phyloP scores from a whole-genome alignment of 2,113 vertebrate genomes.

The Melierax canorus region DNA sequence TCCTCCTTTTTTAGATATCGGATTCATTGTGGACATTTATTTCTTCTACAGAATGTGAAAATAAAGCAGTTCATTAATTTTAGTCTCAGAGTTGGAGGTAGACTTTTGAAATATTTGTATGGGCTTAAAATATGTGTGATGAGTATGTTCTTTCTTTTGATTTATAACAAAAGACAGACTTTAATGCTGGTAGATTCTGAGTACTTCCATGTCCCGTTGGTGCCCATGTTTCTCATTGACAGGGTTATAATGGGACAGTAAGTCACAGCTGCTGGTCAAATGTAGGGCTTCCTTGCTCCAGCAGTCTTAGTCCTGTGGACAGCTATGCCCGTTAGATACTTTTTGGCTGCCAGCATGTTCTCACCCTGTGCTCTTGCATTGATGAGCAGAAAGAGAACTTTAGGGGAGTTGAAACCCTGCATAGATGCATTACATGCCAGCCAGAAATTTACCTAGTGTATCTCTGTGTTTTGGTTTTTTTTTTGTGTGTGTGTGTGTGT shows the following conservation, averaged over 20 bases:
- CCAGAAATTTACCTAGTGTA: not conserved
- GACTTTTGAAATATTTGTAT: not conserved
- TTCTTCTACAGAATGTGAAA: not conserved
- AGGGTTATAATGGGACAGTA: rapidly evolving
- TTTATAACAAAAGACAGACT: not conserved
- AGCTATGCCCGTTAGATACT: not conserved
- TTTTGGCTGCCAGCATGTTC: not conserved
- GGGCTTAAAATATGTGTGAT: not conserved
- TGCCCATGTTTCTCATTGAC: rapidly evolving
- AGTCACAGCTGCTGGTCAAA: not conserved
- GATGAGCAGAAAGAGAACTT: not conserved
- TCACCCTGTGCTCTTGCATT: not conserved
- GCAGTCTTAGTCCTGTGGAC: not conserved
- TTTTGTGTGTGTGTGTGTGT: not conserved
- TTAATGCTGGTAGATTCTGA: not conserved
- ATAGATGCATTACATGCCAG: not conserved
- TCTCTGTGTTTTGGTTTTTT: no score
- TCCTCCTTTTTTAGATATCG: not conserved
- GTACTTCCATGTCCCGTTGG: rapidly evolving
- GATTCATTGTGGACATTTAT: not conserved
- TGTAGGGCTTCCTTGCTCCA: not conserved
- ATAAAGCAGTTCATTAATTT: not conserved
- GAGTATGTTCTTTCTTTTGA: not conserved
- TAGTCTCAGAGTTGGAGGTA: not conserved
- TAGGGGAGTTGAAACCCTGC: rapidly evolving